Conservation (phyloP, 2,888 invertebrate genomes). For the Drosophila tanythrix region DNA sequence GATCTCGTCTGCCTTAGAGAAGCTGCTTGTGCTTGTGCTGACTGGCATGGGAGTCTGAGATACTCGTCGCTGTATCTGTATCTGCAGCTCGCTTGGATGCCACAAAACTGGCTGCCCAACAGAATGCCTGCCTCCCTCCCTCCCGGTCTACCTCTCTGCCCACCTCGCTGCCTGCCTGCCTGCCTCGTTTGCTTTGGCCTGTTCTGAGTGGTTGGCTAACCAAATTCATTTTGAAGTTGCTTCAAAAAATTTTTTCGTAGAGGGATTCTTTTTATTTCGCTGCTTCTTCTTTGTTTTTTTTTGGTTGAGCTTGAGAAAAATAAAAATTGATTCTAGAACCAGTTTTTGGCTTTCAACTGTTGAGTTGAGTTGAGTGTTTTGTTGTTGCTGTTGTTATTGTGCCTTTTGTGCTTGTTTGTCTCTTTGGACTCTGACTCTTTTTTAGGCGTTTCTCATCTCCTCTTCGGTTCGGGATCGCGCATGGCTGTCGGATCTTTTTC, state of each 20-base stretch:
- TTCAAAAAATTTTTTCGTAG: slow-evolving; percentile 70
- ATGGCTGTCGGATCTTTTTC: slow-evolving; percentile 26
- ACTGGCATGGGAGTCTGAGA: slow-evolving; percentile 12
- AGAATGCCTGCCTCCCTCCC: background rate
- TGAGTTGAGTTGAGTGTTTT: slow-evolving; percentile 13
- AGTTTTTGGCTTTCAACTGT: slow-evolving; percentile 58
- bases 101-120: slow-evolving; percentile 48
- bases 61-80: slow-evolving; percentile 34
- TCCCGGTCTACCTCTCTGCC: slow-evolving; percentile 3
- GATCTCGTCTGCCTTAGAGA: slow-evolving; percentile 50
- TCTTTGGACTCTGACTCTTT: slow-evolving; percentile 33
- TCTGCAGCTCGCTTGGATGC: slow-evolving; percentile 51
- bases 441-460: slow-evolving; percentile 52
- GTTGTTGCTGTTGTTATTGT: slow-evolving; percentile 18
- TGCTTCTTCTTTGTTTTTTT: slow-evolving; percentile 25
- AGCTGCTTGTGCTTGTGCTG: slow-evolving; percentile 21
- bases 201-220: slow-evolving; percentile 55
- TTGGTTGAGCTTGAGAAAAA: slow-evolving; percentile 71
- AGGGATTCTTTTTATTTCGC: slow-evolving; percentile 55
- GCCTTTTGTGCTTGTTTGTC: slow-evolving; percentile 47
- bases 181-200: slow-evolving; percentile 23
- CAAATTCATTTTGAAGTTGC: slow-evolving; percentile 77
- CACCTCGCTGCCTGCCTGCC: slow-evolving; percentile 20
- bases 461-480: slow-evolving; percentile 39
- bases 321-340: slow-evolving; percentile 81